Percentiles rank a stretch among this genome's conserved stretches.
phyloP scores from a whole-genome alignment of 2,113 vertebrate genomes.

The Alethe diademata region DNA sequence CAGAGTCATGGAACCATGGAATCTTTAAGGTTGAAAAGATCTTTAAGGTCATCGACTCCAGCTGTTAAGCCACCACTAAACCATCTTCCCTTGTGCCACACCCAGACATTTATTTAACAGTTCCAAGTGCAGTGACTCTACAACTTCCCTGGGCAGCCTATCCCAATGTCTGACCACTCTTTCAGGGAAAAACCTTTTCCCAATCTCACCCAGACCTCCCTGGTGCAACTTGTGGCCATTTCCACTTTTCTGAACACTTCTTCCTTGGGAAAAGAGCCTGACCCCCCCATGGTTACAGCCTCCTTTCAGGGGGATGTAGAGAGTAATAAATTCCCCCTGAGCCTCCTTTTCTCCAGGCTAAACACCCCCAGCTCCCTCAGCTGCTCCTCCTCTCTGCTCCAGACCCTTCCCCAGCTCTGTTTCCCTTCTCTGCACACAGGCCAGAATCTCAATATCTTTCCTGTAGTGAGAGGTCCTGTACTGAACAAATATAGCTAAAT shows the following conservation, averaged over 20 bases:
- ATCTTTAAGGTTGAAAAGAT: neutral
- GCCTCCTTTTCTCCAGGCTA: neutral
- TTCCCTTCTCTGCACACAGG: neutral
- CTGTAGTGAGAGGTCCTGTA: neutral
- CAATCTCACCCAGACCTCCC: too few relatives aligned
- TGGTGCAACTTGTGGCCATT: neutral
- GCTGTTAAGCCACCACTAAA: neutral
- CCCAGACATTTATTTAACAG: neutral
- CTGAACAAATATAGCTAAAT: neutral
- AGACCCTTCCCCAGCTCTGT: neutral
- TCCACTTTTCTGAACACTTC: neutral
- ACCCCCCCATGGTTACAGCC: rapidly evolving
- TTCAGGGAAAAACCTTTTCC: neutral
- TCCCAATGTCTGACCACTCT: neutral
- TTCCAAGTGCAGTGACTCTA: neutral
- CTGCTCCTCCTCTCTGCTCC: neutral
- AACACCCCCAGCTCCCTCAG: neutral
- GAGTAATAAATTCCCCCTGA: neutral
- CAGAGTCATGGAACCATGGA: neutral
- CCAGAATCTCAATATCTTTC: neutral
- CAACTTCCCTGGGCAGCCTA: neutral
- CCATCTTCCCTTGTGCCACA: neutral
- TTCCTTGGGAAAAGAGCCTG: neutral
- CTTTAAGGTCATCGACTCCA: rapidly evolving
- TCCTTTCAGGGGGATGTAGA: neutral